Evolutionary conservation across 1,140 invertebrate genomes (phyloP).

Genomic region (Oreohelix idahoensis): DNA sequence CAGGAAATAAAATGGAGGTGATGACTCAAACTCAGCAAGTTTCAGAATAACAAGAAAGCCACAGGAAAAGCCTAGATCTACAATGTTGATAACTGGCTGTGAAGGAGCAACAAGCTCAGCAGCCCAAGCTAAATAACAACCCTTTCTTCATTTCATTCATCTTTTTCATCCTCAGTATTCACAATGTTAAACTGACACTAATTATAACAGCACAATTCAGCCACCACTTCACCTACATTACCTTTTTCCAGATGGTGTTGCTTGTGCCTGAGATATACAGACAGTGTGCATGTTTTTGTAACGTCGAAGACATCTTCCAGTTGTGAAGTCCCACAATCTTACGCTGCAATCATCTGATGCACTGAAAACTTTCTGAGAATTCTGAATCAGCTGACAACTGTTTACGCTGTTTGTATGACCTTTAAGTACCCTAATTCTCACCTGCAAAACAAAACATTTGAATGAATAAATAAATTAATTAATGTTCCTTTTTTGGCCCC

Average conservation of each 20-base stretch:
- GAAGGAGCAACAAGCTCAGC: too few species aligned
- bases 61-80: too few species aligned
- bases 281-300: constrained; percentile 53
- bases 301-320: constrained; percentile 52
- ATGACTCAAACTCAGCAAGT: too few species aligned
- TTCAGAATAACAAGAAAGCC: too few species aligned
- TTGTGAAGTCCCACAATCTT: constrained; percentile 63
- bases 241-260: constrained; percentile 51
- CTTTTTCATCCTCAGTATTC: too few species aligned
- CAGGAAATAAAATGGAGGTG: too few species aligned
- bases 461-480: neutral
- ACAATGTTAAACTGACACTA: too few species aligned
- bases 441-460: constrained; percentile 47
- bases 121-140: too few species aligned
- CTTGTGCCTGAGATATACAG: constrained; percentile 54
- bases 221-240: constrained; percentile 36
- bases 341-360: constrained; percentile 65
- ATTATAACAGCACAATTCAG: too few species aligned
- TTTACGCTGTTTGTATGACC: constrained; percentile 66
- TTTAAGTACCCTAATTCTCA: constrained; percentile 63
- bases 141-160: too few species aligned
- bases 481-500: too few species aligned
- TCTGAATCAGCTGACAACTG: constrained; percentile 63
- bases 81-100: too few species aligned
- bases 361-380: constrained; percentile 61